Base-by-base conservation (phyloP, 2,113 vertebrate species). In the Megalops atlanticus region DNA sequence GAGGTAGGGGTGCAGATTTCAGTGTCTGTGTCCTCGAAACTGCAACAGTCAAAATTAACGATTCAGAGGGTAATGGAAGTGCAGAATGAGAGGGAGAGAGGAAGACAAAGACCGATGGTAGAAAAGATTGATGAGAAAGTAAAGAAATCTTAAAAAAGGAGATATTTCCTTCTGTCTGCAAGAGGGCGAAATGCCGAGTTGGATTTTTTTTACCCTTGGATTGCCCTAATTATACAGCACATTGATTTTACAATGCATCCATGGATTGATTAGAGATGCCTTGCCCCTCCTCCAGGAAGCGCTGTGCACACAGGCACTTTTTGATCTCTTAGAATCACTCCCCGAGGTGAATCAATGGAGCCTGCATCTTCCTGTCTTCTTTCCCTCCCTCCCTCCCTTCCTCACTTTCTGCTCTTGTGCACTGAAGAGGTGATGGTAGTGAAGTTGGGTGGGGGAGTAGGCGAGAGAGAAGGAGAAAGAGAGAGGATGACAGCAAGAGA, bases 241-340 rank as follows among this genome's bases (percentile, higher is more conserved):
- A 97, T 97, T 96, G 96, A 97, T 97, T 97, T 96, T 96, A 95
- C 95, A 96, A 94, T 95, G 94, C 95, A 94, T 95, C 91, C 94
- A 92, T 94, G 92, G 93, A 96, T 96, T 96, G 96, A 96, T 96
- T 95, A 95, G 93, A 86, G 86, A 92, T 92, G 90, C 90, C 89
- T 91, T 24, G 92, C 93, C 89, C 92, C 92, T 93, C 91, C 93
- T 92, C 91, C 89, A 95, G 93, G 94, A 96, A 95, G 89, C 89
- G 87, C 87, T 88, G 86, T 91, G 88, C 85, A 90, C 85, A 88
- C 87, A 85, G 86, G 88, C 89, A 90, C 87, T 92, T 92, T 91
- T 87, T 91, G 88, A 93, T 91, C 88, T 89, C 82, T 86, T 86
- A 84, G 74, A 89, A 89, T 87, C 90, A 91, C 87, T 91, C 89